Evolutionary conservation across 2,797 vertebrate genomes (phyloP), one percentile per base, ranked within the genome.

Genomic region (Characodon lateralis): DNA sequence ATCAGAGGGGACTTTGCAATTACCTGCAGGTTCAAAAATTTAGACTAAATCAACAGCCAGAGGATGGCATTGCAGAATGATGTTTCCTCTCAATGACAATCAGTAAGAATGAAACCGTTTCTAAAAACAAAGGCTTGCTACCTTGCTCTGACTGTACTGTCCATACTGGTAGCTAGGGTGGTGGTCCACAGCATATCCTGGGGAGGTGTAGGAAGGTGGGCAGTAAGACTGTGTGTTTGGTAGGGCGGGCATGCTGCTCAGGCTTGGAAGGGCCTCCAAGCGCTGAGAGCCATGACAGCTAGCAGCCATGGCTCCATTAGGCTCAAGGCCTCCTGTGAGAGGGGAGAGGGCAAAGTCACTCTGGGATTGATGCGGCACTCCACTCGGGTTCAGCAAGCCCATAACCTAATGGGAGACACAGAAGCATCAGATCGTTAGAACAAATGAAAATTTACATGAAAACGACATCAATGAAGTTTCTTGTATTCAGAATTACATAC

Each of bases 71-170:
- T 74, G 79, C 0, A 84, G 75, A 65, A 7, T 63, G 69, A 79
- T 58, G 69, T 55, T n/a, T 65, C 77, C 66, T 73, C 72, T 28
- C 48, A 71, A 53, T 72, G 74, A 84, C 79, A 79, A 73, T 76
- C 73, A 53, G 35, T 26, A 65, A 26, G 35, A 69, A 75, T 77
- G 39, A 79, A 80, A 58, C 7, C 35, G 10, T 6, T n/a, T 51
- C 20, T 8, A 46, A 0, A 0, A 3, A 63, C 63, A 66, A 72
- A 56, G 13, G 6, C 4, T 10, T 12, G 14, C 31, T 89, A 96
- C 97, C 98, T 98, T 96, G 97, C 97, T 99, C 95, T 99, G 98
- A 87, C 98, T 97, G 2, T 99, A 99, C 83, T 99, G 98, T 88
- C 97, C 96, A 0, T 99, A 99, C 85, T 99, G 98, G 94, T 99